Percentiles rank a stretch among this genome's conserved stretches.
Conservation (phyloP, 1,140 invertebrate genomes). For the Drosophila erecta region DNA sequence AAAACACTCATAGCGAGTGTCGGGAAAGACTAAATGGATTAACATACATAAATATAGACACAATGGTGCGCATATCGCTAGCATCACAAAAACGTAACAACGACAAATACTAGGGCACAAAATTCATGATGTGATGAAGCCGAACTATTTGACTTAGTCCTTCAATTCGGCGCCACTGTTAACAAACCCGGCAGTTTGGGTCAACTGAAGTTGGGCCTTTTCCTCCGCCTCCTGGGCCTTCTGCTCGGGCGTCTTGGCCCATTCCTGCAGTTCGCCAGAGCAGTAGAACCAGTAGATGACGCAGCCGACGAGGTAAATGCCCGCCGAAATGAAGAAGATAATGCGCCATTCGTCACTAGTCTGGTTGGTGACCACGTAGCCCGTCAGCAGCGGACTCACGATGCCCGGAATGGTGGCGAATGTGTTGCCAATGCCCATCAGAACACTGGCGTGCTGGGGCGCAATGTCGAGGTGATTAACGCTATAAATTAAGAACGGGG, state of each 20-base stretch:
- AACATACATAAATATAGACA: conserved; percentile 58
- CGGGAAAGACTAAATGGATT: conserved; percentile 50
- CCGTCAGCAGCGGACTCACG: conserved; percentile 92
- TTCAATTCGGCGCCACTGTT: conserved; percentile 71
- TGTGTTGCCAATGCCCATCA: conserved; percentile 96
- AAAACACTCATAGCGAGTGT: conserved; percentile 43
- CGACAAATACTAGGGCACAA: conserved; percentile 52
- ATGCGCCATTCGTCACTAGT: conserved; percentile 91
- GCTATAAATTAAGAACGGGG: conserved; percentile 83
- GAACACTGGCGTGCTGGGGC: conserved; percentile 91
- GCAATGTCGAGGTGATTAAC: conserved; percentile 95
- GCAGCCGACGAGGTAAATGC: conserved; percentile 91
- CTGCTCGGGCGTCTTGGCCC: conserved; percentile 87
- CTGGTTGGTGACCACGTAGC: conserved; percentile 91
- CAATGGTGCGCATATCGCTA: conserved; percentile 46
- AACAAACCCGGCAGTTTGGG: conserved; percentile 55
- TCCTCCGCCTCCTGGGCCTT: conserved; percentile 62
- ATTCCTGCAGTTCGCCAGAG: conserved; percentile 91
- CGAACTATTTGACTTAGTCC: conserved; percentile 54
- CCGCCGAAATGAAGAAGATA: conserved; percentile 93
- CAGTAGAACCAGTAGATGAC: conserved; percentile 92
- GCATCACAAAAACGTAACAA: conserved; percentile 67
- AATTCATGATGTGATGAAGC: conserved; percentile 53
- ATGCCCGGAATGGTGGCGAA: conserved; percentile 95
- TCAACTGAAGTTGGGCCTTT: conserved; percentile 64